Conservation (phyloP, 2,113 vertebrate species). For the Fregetta grallaria region DNA sequence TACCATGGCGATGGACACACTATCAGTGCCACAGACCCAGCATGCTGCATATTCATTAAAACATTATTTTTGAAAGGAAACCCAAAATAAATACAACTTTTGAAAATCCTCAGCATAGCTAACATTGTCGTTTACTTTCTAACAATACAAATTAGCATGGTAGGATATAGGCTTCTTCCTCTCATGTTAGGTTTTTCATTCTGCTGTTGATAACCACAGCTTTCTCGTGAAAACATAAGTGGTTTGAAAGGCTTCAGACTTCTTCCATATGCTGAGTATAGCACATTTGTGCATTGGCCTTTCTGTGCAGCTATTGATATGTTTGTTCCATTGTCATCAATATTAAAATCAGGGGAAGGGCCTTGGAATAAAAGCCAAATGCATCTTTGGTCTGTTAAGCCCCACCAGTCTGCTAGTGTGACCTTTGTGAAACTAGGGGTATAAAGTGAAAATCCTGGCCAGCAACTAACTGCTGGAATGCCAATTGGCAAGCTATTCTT, state of each 20-base stretch:
- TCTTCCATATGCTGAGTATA: background rate
- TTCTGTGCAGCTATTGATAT: background rate
- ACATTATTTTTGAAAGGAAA: constrained; percentile 15
- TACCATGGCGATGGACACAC: background rate
- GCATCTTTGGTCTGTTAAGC: background rate
- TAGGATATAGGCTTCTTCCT: background rate
- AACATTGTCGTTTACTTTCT: background rate
- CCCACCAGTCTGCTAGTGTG: background rate
- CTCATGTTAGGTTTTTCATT: background rate
- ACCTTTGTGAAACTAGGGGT: background rate
- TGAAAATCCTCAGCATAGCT: background rate
- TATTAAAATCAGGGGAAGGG: background rate
- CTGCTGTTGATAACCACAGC: background rate
- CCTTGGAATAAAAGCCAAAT: background rate
- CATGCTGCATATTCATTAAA: background rate
- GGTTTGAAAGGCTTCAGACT: background rate
- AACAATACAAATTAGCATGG: background rate
- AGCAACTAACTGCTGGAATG: background rate
- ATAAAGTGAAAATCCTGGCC: constrained; percentile 1
- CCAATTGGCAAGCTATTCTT: background rate
- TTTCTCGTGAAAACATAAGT: background rate
- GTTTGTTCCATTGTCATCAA: background rate
- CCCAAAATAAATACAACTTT: background rate
- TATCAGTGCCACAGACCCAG: background rate
- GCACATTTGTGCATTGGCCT: background rate